phyloP scores from a whole-genome alignment of 1,140 invertebrate genomes.

The Pseudomyrmex cubaensis region DNA sequence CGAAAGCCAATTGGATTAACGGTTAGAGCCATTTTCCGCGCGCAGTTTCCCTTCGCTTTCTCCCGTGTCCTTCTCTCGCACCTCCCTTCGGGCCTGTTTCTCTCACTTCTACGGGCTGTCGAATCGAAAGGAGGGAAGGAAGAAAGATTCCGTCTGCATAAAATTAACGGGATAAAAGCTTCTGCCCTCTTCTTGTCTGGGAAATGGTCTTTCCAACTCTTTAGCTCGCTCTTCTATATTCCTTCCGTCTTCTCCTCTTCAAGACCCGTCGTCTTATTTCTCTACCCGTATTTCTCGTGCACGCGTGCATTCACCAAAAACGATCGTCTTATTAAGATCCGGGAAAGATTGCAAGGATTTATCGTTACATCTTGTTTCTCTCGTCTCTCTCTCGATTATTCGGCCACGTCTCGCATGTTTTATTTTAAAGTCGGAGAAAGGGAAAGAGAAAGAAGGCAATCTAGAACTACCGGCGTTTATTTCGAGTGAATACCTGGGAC shows the following conservation, averaged over 20 bases:
- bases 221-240: neutral
- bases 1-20: conserved; percentile 74
- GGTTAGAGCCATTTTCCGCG: conserved; percentile 69
- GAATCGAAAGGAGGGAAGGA: conserved; percentile 57
- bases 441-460: neutral
- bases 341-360: conserved; percentile 63
- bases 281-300: neutral
- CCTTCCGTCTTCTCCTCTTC: neutral
- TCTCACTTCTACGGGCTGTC: conserved; percentile 29
- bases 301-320: conserved; percentile 25
- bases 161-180: conserved; percentile 71
- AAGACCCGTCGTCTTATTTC: conserved; percentile 16
- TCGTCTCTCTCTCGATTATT: neutral
- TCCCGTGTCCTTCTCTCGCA: neutral
- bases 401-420: neutral
- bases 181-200: conserved; percentile 38
- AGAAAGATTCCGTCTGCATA: conserved; percentile 62
- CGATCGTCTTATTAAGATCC: conserved; percentile 66
- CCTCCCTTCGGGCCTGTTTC: neutral
- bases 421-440: neutral
- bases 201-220: conserved; percentile 53
- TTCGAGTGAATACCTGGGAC: neutral
- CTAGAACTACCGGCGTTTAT: conserved; percentile 34
- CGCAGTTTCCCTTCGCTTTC: conserved; percentile 9
- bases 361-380: conserved; percentile 16